Evolutionary conservation across 2,888 invertebrate genomes (phyloP), one percentile per base, ranked within the genome.

Genomic region (Apamea crenata): DNA sequence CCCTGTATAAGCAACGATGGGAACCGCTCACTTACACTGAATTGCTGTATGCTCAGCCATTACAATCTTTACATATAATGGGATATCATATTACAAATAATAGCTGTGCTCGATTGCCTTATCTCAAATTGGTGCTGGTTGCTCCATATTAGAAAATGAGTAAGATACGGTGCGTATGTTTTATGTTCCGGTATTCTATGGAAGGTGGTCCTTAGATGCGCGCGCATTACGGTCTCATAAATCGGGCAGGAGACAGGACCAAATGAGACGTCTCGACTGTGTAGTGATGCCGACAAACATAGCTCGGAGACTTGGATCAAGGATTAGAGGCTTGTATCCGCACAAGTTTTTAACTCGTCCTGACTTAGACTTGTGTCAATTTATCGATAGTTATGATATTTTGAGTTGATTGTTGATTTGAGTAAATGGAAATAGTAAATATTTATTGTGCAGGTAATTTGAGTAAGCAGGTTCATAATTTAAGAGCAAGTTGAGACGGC

Each of bases 171-270:
- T 72, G 63, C 66, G 63, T 83, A 77, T 80, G 81, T 81, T 86
- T 81, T 83, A 87, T 82, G 76, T 85, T 73, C 73, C 59, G 63
- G 70, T 61, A 40, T 79, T 82, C 87, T 86, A 77, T 87, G 88
- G 84, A 81, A 70, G 85, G 75, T 79, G 70, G 79, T 80, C 87
- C 78, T 87, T 88, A 88, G 81, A 88, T 87, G 91, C 88, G 88
- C 87, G 90, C 88, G 89, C 90, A 91, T 92, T 92, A 90, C 89
- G 87, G 88, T 87, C 90, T 90, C 91, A 91, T 93, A 93, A 92
- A 93, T 93, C 91, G 89, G 84, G 70, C 72, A 87, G 66, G 85
- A 88, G 88, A 87, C 88, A 86, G 90, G 88, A 86, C 89, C 85
- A 89, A 91, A 92, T 91, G 90, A 92, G 92, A 91, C 90, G 90